Conservation (phyloP, 92 coral and sea anemone species). For the Zoanthus sociatus region DNA sequence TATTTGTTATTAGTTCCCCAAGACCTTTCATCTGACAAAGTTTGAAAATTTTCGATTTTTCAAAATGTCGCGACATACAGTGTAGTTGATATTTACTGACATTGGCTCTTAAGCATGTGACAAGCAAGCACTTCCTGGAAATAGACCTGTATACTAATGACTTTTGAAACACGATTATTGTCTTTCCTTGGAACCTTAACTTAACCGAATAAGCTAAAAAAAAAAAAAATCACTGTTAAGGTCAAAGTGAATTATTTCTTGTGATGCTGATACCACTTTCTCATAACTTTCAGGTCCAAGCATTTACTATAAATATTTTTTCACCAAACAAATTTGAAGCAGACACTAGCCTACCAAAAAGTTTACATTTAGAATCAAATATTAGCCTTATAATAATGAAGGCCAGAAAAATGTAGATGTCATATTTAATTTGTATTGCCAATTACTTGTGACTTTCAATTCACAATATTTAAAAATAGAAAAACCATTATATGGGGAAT, state of each 20-base stretch:
- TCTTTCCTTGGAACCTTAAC: no score
- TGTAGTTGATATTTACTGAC: no score
- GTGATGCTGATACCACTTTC: not conserved
- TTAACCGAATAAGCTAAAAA: no score
- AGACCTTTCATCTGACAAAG: no score
- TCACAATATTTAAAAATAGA: not conserved
- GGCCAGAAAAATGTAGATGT: not conserved
- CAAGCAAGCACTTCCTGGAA: no score
- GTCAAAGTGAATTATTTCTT: not conserved
- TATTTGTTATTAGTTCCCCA: no score
- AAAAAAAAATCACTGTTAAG: no score
- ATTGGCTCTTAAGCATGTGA: no score
- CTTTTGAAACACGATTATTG: no score
- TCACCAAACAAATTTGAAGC: slow-evolving; percentile 8
- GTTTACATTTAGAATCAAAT: not conserved
- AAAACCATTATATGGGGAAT: not conserved
- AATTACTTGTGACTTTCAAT: not conserved
- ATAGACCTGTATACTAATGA: no score
- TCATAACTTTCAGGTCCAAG: not conserved
- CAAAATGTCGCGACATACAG: no score
- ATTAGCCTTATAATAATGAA: not conserved
- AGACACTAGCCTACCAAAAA: not conserved
- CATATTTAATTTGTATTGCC: not conserved
- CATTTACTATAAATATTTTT: not conserved
- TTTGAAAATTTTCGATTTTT: no score